These are phyloP conservation scores for Bungarus multicinctus DNA, from an alignment of 2,113 vertebrate species.

Conservation along the genomic window DNA sequence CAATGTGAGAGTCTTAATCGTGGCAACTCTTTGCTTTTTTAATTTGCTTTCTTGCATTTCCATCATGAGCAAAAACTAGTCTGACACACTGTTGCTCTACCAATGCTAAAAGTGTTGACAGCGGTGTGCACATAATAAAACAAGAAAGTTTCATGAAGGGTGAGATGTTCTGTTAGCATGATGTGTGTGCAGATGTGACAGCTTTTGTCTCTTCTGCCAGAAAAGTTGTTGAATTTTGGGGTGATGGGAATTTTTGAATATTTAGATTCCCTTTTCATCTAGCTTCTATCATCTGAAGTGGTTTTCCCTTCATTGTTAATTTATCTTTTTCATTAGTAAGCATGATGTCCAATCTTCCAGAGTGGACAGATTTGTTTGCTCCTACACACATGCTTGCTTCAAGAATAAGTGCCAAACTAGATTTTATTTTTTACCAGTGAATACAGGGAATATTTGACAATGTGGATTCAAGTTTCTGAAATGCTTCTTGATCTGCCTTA, in stretches of 20 bases:
- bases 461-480: not conserved
- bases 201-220: slow-evolving; percentile 18
- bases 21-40: not conserved
- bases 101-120: not conserved
- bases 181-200: slow-evolving; percentile 40
- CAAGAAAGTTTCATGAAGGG: slow-evolving; percentile 21
- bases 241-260: slow-evolving; percentile 34
- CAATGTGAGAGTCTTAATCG: not conserved
- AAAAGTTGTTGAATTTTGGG: not conserved
- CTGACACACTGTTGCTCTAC: not conserved
- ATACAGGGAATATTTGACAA: not conserved
- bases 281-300: not conserved
- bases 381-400: not conserved
- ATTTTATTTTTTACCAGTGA: not conserved
- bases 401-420: not conserved
- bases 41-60: not conserved
- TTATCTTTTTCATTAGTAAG: not conserved
- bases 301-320: not conserved
- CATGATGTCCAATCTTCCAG: not conserved
- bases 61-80: not conserved
- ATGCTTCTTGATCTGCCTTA: not conserved
- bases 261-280: not conserved
- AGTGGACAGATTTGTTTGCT: not conserved
- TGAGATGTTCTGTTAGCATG: slow-evolving; percentile 30
- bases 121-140: not conserved